Evolutionary conservation across 1,140 invertebrate genomes (phyloP).

Genomic region (Kradibia gibbosae): DNA sequence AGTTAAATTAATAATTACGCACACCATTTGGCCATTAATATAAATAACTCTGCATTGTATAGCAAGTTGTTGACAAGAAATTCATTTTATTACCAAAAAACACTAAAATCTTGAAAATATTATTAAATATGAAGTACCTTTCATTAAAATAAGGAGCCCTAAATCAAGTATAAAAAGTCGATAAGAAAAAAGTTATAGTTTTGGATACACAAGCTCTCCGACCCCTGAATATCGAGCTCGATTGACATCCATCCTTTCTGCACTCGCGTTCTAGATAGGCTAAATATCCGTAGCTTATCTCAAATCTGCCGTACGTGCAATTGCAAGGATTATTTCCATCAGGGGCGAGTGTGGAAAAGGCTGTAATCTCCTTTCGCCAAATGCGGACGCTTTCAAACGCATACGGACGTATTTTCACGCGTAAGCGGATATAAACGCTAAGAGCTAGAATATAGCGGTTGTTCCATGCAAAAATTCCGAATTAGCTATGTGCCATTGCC

Average conservation of each 20-base stretch:
- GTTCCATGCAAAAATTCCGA: neutral
- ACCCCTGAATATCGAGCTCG: neutral
- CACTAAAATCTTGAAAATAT: neutral
- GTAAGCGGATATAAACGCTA: neutral
- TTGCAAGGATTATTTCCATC: neutral
- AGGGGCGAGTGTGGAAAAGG: neutral
- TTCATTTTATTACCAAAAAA: neutral
- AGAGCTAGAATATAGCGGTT: neutral
- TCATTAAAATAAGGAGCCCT: neutral
- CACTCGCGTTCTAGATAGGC: neutral
- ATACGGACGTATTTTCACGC: neutral
- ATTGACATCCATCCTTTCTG: neutral
- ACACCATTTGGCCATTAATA: neutral
- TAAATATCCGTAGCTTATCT: neutral
- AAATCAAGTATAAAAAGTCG: neutral
- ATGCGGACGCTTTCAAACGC: neutral
- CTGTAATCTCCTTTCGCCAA: conserved; percentile 11
- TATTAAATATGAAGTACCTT: neutral
- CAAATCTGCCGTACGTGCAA: neutral
- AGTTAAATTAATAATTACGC: neutral
- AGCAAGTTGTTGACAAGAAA: neutral
- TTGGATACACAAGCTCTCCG: neutral
- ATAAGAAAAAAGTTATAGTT: neutral
- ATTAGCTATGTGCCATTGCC: neutral
- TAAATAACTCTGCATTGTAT: neutral